phyloP scores from a whole-genome alignment of 1,140 invertebrate species.

The Cydia pomonella region DNA sequence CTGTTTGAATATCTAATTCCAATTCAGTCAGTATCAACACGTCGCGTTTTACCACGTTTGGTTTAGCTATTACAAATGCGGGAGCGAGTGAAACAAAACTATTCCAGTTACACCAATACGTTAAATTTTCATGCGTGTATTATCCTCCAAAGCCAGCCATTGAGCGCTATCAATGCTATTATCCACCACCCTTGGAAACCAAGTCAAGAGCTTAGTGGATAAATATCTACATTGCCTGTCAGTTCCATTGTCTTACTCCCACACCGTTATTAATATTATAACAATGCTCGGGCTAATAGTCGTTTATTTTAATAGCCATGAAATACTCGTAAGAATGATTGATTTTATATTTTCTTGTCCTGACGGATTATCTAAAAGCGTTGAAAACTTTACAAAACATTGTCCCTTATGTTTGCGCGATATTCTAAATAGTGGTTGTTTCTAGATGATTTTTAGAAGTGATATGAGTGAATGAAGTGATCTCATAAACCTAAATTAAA shows the following conservation, averaged over 20 bases:
- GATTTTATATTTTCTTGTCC: not conserved
- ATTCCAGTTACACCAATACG: not conserved
- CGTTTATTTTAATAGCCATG: not conserved
- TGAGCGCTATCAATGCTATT: constrained; percentile 17
- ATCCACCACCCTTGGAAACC: constrained; percentile 9
- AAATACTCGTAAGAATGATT: not conserved
- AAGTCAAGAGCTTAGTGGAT: constrained; percentile 28
- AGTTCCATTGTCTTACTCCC: constrained; percentile 17
- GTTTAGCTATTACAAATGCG: no score
- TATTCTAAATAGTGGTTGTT: no score
- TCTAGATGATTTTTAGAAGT: no score
- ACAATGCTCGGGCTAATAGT: constrained; percentile 4
- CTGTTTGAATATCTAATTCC: not conserved
- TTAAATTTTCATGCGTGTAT: not conserved
- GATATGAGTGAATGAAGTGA: no score
- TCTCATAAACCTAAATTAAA: no score
- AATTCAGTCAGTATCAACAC: not conserved
- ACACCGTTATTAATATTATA: constrained; percentile 30
- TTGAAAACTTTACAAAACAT: not conserved
- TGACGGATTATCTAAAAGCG: not conserved
- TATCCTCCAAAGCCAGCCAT: not conserved
- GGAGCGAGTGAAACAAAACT: not conserved
- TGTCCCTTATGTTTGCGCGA: no score
- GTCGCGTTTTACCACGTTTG: not conserved
- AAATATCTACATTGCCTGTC: not conserved